Evolutionary conservation across 2,113 vertebrate genomes (phyloP).

Genomic region (Chionodraco myersi): DNA sequence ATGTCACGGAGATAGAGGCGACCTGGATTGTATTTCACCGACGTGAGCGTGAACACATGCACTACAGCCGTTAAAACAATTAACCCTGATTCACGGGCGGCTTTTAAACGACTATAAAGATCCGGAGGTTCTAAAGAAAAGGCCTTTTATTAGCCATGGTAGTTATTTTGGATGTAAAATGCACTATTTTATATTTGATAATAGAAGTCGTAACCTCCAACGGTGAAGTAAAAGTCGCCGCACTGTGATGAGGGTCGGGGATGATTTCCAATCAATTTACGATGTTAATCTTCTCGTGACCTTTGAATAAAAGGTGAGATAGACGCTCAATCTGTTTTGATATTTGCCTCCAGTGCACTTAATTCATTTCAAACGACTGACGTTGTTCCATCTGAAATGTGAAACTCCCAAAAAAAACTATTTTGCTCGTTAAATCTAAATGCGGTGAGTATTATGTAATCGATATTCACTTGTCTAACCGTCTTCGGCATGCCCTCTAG

Average conservation of each 20-base stretch:
- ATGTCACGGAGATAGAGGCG: slow-evolving; percentile 15
- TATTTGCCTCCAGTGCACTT: background rate
- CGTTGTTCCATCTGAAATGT: no score
- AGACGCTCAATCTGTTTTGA: background rate
- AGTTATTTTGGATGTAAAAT: slow-evolving; percentile 32
- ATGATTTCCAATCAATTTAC: slow-evolving; percentile 21
- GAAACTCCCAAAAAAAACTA: slow-evolving; percentile 4
- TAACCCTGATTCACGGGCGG: slow-evolving; percentile 53
- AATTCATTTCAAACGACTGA: background rate
- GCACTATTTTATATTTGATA: slow-evolving; percentile 18
- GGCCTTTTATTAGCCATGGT: slow-evolving; percentile 32
- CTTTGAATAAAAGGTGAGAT: slow-evolving; percentile 11
- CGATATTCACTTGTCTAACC: slow-evolving; percentile 72
- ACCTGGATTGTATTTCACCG: slow-evolving; percentile 31
- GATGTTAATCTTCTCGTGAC: background rate
- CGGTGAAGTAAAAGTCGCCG: slow-evolving; percentile 1
- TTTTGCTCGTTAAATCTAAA: slow-evolving; percentile 40
- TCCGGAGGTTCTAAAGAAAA: slow-evolving; percentile 42
- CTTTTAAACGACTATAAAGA: slow-evolving; percentile 54
- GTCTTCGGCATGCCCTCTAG: slow-evolving; percentile 50
- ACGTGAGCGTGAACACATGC: slow-evolving; percentile 9
- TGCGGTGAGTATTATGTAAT: slow-evolving; percentile 57
- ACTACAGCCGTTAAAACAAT: slow-evolving; percentile 44
- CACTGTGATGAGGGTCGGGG: slow-evolving; percentile 5
- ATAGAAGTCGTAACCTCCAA: slow-evolving; percentile 19